Conservation (phyloP, 2,888 invertebrate species). For the Lypha dubia region DNA sequence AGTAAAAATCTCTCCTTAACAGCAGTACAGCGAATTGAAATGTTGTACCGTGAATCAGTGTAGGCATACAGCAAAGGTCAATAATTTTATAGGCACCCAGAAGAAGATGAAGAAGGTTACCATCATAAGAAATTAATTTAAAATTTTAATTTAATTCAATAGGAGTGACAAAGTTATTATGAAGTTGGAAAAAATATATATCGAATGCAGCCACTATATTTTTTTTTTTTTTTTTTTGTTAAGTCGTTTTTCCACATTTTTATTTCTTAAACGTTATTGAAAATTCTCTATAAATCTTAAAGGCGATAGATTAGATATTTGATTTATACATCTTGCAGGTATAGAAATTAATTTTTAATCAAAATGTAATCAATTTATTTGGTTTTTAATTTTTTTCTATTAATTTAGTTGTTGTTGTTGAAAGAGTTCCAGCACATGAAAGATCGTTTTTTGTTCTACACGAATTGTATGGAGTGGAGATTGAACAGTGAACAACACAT, state of each 20-base stretch:
- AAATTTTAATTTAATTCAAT: constrained; percentile 42
- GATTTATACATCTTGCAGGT: constrained; percentile 58
- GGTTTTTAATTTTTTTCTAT: background rate
- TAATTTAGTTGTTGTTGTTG: constrained; percentile 1
- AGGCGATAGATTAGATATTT: constrained; percentile 45
- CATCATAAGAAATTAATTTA: constrained; percentile 28
- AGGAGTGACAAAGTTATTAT: background rate
- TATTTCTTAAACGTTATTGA: background rate
- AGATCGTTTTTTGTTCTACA: background rate
- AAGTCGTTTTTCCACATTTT: constrained; percentile 17
- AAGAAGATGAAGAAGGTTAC: background rate
- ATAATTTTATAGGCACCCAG: background rate
- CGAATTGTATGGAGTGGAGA: constrained; percentile 5
- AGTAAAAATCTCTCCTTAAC: too few relatives aligned
- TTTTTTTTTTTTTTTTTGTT: background rate
- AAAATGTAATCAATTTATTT: constrained; percentile 66
- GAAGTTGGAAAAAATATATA: background rate
- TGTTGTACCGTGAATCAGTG: background rate
- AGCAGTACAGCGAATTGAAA: too few relatives aligned
- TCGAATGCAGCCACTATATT: constrained; percentile 1
- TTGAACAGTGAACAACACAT: constrained; percentile 6
- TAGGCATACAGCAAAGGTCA: background rate
- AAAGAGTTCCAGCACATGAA: constrained; percentile 18
- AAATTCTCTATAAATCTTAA: background rate
- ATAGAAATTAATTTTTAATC: constrained; percentile 66